Conservation (phyloP, 1,140 invertebrate genomes). For the Chironomus striatipennis region DNA sequence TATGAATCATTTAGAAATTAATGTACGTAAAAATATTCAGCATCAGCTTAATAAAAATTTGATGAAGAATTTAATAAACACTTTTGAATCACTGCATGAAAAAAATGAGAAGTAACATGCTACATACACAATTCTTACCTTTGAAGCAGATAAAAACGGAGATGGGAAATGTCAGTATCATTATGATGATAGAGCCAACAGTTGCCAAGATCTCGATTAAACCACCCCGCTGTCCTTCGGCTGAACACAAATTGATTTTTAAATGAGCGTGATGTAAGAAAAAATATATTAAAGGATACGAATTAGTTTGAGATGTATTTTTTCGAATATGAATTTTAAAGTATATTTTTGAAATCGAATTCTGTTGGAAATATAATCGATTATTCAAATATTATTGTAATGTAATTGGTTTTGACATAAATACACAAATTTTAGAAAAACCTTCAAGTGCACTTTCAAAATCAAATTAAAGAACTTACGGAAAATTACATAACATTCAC, state of each 20-base stretch:
- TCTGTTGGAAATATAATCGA: too few relatives aligned
- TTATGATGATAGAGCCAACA: constrained; percentile 62
- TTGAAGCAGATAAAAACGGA: constrained; percentile 80
- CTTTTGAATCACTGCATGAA: background rate
- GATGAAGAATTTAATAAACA: background rate
- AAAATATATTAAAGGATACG: background rate
- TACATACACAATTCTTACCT: constrained; percentile 30
- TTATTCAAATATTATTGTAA: too few relatives aligned
- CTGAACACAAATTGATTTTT: constrained; percentile 31
- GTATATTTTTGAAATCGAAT: too few relatives aligned
- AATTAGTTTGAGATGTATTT: too few relatives aligned
- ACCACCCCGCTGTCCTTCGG: constrained; percentile 48
- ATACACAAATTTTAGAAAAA: too few relatives aligned
- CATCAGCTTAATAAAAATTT: background rate
- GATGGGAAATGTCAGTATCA: constrained; percentile 75
- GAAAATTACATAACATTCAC: background rate
- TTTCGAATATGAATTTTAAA: too few relatives aligned
- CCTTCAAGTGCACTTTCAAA: too few relatives aligned
- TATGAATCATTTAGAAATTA: background rate
- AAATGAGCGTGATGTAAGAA: background rate
- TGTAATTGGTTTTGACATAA: too few relatives aligned
- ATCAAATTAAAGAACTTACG: background rate
- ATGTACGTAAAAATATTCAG: background rate
- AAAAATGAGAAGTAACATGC: background rate
- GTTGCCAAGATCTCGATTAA: constrained; percentile 75